Evolutionary conservation across 35 echinoderm and acorn worm genomes (phyloP).

Genomic region (Ophiothrix spiculata): DNA sequence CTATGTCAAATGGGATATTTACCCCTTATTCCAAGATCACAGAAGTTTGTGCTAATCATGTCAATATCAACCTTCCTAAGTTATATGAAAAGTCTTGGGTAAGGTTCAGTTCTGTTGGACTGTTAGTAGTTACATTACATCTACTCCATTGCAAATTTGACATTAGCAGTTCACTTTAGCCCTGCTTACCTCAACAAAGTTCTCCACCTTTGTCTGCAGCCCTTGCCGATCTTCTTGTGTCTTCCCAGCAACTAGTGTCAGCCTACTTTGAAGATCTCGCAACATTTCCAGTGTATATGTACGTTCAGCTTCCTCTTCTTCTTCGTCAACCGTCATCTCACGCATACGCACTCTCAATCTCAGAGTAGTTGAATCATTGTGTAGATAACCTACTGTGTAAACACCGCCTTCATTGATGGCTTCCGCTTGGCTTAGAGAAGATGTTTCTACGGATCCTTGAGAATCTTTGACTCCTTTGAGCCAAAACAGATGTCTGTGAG

Average conservation of each 20-base stretch:
- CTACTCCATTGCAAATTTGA: neutral
- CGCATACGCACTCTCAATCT: neutral
- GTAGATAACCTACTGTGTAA: neutral
- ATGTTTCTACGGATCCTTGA: neutral
- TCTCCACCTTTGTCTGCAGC: neutral
- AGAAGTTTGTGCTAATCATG: neutral
- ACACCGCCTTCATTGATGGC: neutral
- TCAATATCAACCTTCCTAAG: no score
- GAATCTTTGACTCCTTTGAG: constrained; percentile 8
- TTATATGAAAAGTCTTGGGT: no score
- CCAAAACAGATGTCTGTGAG: neutral
- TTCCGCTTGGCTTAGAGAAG: neutral
- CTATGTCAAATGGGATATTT: neutral
- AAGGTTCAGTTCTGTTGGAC: neutral
- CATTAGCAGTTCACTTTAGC: neutral
- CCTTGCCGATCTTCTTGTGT: neutral
- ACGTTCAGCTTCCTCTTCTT: neutral
- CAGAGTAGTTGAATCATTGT: neutral
- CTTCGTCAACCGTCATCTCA: neutral
- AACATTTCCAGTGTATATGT: neutral
- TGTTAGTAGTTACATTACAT: neutral
- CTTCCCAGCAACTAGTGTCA: neutral
- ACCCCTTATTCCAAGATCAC: neutral
- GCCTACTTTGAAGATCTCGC: neutral
- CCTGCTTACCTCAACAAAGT: neutral